These are phyloP conservation scores for Pterophyllum scalare DNA, from an alignment of 2,113 vertebrate species.

Conservation along the genomic window DNA sequence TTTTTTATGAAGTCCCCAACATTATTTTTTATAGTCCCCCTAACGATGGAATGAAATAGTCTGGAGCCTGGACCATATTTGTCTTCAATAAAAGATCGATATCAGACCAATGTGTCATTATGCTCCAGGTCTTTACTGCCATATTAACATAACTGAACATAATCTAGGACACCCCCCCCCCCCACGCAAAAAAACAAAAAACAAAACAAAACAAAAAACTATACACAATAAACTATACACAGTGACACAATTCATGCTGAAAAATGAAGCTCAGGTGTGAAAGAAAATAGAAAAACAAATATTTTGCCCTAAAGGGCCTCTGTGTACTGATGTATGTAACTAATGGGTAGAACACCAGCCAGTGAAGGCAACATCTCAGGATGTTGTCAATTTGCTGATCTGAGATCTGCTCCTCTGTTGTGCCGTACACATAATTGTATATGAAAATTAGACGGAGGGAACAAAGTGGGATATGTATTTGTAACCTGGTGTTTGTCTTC, in stretches of 20 bases:
- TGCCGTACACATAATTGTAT: background rate
- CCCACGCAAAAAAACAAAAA: background rate
- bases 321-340: background rate
- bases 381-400: background rate
- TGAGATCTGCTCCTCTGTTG: background rate
- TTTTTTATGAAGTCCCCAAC: slow-evolving; percentile 15
- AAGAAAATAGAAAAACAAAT: background rate
- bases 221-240: background rate
- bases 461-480: background rate
- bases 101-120: slow-evolving; percentile 6
- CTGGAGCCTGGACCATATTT: slow-evolving; percentile 17
- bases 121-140: background rate
- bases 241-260: background rate
- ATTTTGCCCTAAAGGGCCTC: background rate
- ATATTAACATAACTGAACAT: background rate
- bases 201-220: background rate
- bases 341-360: background rate
- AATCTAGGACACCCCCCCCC: background rate
- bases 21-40: slow-evolving; percentile 21
- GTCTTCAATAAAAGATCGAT: slow-evolving; percentile 45
- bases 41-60: background rate
- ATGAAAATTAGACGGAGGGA: background rate
- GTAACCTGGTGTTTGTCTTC: background rate
- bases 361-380: slow-evolving; percentile 2
- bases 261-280: background rate